Evolutionary conservation across 35 echinoderm and acorn worm species (phyloP).

Genomic region (Strongylocentrotus purpuratus): DNA sequence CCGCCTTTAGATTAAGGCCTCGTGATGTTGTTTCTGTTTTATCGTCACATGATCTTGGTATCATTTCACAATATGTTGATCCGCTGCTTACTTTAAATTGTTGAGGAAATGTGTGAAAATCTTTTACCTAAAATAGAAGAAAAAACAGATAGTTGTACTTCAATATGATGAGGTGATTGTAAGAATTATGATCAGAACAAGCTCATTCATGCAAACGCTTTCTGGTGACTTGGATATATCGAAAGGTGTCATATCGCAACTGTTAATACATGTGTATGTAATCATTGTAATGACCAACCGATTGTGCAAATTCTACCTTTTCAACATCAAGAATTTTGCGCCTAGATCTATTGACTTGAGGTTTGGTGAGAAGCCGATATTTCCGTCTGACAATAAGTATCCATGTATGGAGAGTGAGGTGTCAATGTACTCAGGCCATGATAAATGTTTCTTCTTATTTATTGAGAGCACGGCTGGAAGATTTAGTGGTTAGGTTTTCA

Average conservation of each 20-base stretch:
- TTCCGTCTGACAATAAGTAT: background rate
- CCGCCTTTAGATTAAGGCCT: too few relatives aligned
- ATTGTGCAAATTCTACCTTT: background rate
- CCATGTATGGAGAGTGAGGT: background rate
- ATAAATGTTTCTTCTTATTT: background rate
- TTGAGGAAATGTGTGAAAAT: too few relatives aligned
- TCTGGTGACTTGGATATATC: too few relatives aligned
- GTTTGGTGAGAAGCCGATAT: background rate
- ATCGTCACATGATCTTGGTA: background rate
- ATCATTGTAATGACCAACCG: background rate
- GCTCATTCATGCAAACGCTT: too few relatives aligned
- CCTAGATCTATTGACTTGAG: background rate
- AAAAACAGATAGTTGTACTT: too few relatives aligned
- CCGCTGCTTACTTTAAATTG: too few relatives aligned
- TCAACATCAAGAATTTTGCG: too few relatives aligned
- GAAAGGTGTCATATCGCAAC: too few relatives aligned
- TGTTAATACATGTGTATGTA: too few relatives aligned
- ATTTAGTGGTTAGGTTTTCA: background rate
- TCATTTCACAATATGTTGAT: background rate
- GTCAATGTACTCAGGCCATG: background rate
- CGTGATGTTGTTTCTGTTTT: background rate
- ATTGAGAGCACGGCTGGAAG: background rate
- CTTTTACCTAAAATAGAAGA: background rate
- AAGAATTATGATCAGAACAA: too few relatives aligned
- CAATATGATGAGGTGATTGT: too few relatives aligned